Conservation (phyloP, 2,113 vertebrate species). For the Xenopus tropicalis region DNA sequence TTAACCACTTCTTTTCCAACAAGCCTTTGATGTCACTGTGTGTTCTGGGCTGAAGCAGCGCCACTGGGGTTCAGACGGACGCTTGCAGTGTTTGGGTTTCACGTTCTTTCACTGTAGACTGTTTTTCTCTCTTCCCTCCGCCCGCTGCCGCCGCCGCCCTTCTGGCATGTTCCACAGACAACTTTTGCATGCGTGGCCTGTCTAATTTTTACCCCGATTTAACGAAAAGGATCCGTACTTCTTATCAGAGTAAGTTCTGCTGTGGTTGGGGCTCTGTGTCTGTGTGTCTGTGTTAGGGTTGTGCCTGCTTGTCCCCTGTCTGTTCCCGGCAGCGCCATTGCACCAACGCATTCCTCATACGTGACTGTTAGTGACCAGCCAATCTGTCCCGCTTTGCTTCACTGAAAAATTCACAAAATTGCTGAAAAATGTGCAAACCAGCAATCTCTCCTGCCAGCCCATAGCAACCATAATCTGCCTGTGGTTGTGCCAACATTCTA, state of each 20-base stretch:
- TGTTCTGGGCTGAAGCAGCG: conserved; percentile 50
- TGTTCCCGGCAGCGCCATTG: conserved; percentile 63
- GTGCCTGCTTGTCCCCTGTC: conserved; percentile 41
- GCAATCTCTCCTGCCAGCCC: too few species aligned
- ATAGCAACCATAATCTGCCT: too few species aligned
- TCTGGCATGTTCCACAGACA: conserved; percentile 98
- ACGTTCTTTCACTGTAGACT: conserved; percentile 76
- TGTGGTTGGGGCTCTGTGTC: conserved; percentile 57
- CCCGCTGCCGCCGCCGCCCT: conserved; percentile 75
- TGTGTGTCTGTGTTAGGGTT: conserved; percentile 3
- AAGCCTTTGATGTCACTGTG: conserved; percentile 47
- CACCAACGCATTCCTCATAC: conserved; percentile 67
- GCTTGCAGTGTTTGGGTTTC: conserved; percentile 62
- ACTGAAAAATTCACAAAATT: too few species aligned
- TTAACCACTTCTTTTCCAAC: conserved; percentile 59
- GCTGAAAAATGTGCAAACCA: too few species aligned
- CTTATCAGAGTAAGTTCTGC: conserved; percentile 96
- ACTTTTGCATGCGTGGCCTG: conserved; percentile 98
- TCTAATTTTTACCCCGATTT: conserved; percentile 99
- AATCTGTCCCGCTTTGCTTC: too few species aligned
- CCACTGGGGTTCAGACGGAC: conserved; percentile 56
- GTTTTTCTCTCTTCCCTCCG: conserved; percentile 76
- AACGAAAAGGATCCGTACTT: conserved; percentile 99
- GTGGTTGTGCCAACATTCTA: too few species aligned
- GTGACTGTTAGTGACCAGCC: conserved; percentile 63